Conservation (phyloP, 2,888 invertebrate species). For the Hofmannophila pseudospretella region DNA sequence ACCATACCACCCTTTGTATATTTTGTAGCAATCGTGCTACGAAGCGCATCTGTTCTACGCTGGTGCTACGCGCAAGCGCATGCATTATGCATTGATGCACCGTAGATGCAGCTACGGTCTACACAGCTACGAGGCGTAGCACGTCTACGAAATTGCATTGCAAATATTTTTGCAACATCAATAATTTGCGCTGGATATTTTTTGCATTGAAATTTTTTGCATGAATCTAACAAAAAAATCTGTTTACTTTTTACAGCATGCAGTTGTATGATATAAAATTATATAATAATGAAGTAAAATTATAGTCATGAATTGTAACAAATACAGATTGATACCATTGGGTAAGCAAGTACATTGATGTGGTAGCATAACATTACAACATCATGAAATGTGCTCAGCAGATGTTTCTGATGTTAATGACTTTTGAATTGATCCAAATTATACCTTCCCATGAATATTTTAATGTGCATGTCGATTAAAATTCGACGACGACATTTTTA, state of each 20-base stretch:
- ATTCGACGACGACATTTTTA: too few relatives aligned
- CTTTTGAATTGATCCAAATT: conserved; percentile 20
- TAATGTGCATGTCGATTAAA: too few relatives aligned
- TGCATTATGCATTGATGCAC: conserved; percentile 61
- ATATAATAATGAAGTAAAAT: too few relatives aligned
- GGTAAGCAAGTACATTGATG: too few relatives aligned
- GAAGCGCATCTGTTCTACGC: conserved; percentile 34
- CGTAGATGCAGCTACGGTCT: conserved; percentile 68
- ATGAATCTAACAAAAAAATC: too few relatives aligned
- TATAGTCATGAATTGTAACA: too few relatives aligned
- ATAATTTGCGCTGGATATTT: conserved; percentile 2
- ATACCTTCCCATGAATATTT: background rate
- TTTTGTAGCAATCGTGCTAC: conserved; percentile 13
- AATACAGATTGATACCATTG: too few relatives aligned
- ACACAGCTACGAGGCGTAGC: conserved; percentile 56
- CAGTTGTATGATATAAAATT: too few relatives aligned
- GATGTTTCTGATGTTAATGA: conserved; percentile 36
- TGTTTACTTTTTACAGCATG: too few relatives aligned
- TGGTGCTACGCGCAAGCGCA: conserved; percentile 18
- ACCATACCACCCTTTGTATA: background rate
- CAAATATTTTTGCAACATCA: conserved; percentile 35
- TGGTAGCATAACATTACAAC: too few relatives aligned
- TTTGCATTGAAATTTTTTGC: conserved; percentile 2
- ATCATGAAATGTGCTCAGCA: conserved; percentile 26
- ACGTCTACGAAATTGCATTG: conserved; percentile 65